phyloP scores from a whole-genome alignment of 2,797 vertebrate species.

The Aldrovandia affinis region DNA sequence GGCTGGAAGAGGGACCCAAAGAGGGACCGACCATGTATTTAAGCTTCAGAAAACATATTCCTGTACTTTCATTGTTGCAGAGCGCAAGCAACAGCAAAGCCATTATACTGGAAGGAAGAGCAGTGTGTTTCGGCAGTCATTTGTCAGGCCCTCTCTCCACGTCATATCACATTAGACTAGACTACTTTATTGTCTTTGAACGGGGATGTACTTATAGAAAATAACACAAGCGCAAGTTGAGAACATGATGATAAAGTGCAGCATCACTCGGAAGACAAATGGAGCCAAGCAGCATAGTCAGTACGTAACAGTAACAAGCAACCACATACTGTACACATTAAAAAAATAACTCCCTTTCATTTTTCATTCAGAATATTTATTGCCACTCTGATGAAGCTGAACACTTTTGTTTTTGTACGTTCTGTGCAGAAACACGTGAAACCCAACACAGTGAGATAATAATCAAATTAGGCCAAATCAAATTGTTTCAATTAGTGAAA shows the following conservation, averaged over 20 bases:
- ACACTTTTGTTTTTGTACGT: background rate
- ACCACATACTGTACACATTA: background rate
- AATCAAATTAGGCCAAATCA: background rate
- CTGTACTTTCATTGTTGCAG: no score
- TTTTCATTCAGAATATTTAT: background rate
- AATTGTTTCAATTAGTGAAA: background rate
- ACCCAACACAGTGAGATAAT: background rate
- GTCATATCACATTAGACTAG: background rate
- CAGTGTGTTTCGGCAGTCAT: background rate
- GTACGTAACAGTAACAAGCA: background rate
- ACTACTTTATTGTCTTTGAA: conserved; percentile 1
- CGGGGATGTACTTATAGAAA: background rate
- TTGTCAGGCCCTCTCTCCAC: background rate
- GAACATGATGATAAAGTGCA: background rate
- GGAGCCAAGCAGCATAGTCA: background rate
- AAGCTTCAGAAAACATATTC: no score
- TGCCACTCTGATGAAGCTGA: background rate
- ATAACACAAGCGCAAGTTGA: background rate
- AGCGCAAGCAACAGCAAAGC: background rate
- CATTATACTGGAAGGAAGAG: background rate
- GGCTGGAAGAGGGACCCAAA: background rate
- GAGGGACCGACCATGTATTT: no score
- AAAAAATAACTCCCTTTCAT: background rate
- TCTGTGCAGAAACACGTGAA: background rate
- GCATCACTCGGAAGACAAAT: background rate